Evolutionary conservation across 2,888 invertebrate species (phyloP).

Genomic region (Leistus spinibarbis): DNA sequence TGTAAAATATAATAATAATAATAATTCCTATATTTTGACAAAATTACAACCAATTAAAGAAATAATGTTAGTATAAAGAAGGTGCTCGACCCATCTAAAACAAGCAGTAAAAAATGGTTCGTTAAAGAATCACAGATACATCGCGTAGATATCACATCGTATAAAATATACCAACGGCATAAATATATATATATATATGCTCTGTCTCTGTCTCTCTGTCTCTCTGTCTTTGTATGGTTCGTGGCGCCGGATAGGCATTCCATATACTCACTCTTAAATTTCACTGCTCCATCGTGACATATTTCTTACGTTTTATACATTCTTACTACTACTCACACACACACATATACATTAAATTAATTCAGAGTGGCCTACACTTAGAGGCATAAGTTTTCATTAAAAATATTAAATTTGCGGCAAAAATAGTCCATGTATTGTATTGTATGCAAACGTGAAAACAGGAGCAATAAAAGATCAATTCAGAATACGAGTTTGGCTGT

Average conservation of each 20-base stretch:
- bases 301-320: constrained; percentile 21
- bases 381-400: too few species aligned
- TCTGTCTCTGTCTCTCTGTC: too few species aligned
- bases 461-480: too few species aligned
- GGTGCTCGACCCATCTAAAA: too few species aligned
- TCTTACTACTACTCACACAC: neutral
- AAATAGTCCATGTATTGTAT: constrained; percentile 16
- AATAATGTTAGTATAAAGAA: too few species aligned
- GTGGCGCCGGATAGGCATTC: constrained; percentile 3
- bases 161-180: constrained; percentile 26
- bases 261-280: constrained; percentile 22
- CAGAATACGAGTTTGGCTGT: too few species aligned
- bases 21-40: too few species aligned
- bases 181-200: neutral
- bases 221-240: neutral
- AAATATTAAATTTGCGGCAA: constrained; percentile 15
- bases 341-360: constrained; percentile 16
- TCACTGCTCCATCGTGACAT: constrained; percentile 25
- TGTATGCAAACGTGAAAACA: neutral
- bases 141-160: neutral
- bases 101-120: too few species aligned
- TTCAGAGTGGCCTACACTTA: too few species aligned
- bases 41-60: too few species aligned
- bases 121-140: too few species aligned
- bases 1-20: too few species aligned